These are phyloP conservation scores for Labia minor DNA, from an alignment of 2,888 invertebrate species.

Conservation along the genomic window DNA sequence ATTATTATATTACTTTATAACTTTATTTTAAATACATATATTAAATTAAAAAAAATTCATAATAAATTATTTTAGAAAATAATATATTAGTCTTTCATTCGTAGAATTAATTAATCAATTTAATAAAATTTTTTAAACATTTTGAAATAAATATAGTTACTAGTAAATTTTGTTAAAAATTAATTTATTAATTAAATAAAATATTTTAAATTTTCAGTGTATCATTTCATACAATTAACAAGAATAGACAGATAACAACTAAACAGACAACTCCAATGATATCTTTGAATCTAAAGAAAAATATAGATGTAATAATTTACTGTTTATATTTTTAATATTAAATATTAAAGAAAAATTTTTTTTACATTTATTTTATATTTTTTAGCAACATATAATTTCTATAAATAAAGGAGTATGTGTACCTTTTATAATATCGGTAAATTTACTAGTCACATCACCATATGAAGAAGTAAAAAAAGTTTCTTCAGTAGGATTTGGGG, in stretches of 20 bases:
- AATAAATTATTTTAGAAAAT: no score
- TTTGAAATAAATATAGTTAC: no score
- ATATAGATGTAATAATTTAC: slow-evolving; percentile 46
- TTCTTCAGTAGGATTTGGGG: slow-evolving; percentile 28
- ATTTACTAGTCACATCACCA: slow-evolving; percentile 52
- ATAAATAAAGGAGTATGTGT: slow-evolving; percentile 50
- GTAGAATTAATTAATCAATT: no score
- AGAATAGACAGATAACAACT: slow-evolving; percentile 51
- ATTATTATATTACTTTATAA: no score
- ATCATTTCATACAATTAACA: slow-evolving; percentile 51
- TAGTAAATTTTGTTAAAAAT: neutral
- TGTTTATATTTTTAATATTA: slow-evolving; percentile 36
- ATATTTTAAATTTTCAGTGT: slow-evolving; percentile 39
- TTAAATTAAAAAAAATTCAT: no score
- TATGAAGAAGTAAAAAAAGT: slow-evolving; percentile 28
- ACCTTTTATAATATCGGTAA: slow-evolving; percentile 58
- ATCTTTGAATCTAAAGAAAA: slow-evolving; percentile 48
- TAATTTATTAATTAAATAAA: neutral
- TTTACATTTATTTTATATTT: slow-evolving; percentile 27
- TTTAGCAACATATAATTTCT: slow-evolving; percentile 36
- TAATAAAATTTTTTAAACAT: no score
- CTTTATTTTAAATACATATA: no score
- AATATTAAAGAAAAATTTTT: no score
- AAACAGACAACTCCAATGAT: slow-evolving; percentile 50
- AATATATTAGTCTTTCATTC: no score